Conservation (phyloP, 2,888 invertebrate species). For the Drosophila anceps region DNA sequence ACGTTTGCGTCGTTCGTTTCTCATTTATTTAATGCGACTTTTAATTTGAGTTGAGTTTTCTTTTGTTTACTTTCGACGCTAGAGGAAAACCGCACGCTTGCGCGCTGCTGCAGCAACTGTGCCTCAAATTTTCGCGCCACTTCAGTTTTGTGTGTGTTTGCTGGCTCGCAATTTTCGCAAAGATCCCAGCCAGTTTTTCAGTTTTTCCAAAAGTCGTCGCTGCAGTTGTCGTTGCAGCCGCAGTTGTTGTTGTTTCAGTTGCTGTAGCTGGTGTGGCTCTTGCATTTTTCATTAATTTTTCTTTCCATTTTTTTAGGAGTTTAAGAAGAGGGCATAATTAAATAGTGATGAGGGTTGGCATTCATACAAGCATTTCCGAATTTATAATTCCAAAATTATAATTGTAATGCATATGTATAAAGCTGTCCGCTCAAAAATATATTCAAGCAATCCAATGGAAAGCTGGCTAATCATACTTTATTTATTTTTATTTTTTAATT, state of each 20-base stretch:
- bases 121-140: constrained; percentile 73
- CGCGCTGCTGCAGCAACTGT: constrained; percentile 79
- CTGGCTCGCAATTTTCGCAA: constrained; percentile 56
- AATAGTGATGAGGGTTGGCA: constrained; percentile 47
- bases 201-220: constrained; percentile 59
- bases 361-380: constrained; percentile 24
- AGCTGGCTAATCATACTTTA: background rate
- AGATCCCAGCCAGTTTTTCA: constrained; percentile 68
- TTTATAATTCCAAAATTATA: constrained; percentile 1
- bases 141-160: constrained; percentile 76
- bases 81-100: constrained; percentile 74
- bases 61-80: constrained; percentile 58
- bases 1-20: constrained; percentile 49
- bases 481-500: background rate
- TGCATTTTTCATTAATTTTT: constrained; percentile 45
- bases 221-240: constrained; percentile 5
- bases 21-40: constrained; percentile 73
- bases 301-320: constrained; percentile 15
- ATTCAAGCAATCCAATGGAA: background rate
- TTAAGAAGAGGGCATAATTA: constrained; percentile 44
- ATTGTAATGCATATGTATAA: constrained; percentile 15
- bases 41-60: constrained; percentile 66
- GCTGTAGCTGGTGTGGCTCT: constrained; percentile 22
- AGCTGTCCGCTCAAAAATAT: background rate
- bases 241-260: constrained; percentile 13